phyloP scores from a whole-genome alignment of 2,888 invertebrate genomes.

The Uloborus plumipes region DNA sequence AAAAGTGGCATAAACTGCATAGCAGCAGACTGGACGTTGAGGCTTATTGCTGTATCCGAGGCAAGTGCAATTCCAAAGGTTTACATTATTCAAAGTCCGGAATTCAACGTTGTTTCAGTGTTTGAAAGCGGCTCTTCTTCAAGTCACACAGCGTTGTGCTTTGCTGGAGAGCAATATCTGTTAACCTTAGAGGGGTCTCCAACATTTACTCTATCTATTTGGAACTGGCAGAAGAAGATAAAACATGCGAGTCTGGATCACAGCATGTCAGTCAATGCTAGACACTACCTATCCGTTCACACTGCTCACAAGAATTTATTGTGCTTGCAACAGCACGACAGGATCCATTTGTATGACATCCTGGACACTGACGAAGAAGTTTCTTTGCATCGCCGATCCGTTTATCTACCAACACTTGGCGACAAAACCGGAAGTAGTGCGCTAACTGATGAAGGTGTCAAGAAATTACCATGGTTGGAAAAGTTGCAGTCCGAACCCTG shows the following conservation, averaged over 20 bases:
- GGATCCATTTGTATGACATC: constrained; percentile 29
- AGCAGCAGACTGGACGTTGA: constrained; percentile 2
- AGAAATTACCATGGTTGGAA: constrained; percentile 20
- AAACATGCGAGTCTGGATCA: constrained; percentile 1
- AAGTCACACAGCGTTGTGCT: background rate
- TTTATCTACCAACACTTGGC: constrained; percentile 11
- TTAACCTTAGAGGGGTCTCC: constrained; percentile 9
- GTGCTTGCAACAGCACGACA: constrained; percentile 20
- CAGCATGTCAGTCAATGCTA: background rate
- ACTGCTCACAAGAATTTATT: background rate
- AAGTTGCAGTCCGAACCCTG: constrained; percentile 15
- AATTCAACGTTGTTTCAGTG: constrained; percentile 13
- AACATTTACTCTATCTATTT: constrained; percentile 11
- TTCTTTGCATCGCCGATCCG: background rate
- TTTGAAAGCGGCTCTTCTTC: background rate
- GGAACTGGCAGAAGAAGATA: constrained; percentile 23
- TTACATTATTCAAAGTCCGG: constrained; percentile 5
- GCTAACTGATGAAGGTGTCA: background rate
- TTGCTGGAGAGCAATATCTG: constrained; percentile 12
- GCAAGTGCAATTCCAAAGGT: background rate
- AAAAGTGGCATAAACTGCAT: constrained; percentile 17
- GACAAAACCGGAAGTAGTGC: constrained; percentile 19
- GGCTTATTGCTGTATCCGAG: constrained; percentile 25
- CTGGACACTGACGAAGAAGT: constrained; percentile 1
- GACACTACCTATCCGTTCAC: constrained; percentile 12